A percentile compares a stretch with the other conserved stretches of the same genome.
phyloP scores from a whole-genome alignment of 2,113 vertebrate species.

The Nansenia antarctica region DNA sequence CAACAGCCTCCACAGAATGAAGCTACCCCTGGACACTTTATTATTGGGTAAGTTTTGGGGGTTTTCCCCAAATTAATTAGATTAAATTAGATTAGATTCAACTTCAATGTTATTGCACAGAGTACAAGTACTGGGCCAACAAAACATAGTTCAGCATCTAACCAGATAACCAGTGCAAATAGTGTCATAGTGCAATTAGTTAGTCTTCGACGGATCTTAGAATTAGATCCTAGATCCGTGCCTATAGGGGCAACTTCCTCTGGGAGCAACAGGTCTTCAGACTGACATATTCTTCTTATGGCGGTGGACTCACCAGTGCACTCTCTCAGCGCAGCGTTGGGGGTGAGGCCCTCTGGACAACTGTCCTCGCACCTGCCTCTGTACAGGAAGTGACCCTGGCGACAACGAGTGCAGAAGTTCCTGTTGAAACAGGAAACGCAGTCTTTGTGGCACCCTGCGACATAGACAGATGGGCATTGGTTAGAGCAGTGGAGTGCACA shows the following conservation, averaged over 20 bases:
- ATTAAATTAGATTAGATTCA: no score
- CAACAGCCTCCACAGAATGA: no score
- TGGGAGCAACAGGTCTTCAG: no score
- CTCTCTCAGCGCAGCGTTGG: conserved; percentile 82
- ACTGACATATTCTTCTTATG: no score
- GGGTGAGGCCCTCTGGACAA: conserved; percentile 84
- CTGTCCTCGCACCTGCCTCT: conserved; percentile 87
- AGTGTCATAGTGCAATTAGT: not conserved
- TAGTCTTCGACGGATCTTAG: not conserved
- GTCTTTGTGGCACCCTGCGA: conserved; percentile 89
- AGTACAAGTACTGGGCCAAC: no score
- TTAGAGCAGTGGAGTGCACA: not conserved
- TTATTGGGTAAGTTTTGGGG: no score
- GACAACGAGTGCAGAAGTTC: conserved; percentile 92
- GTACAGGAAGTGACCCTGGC: conserved; percentile 85
- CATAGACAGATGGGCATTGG: conserved; percentile 18
- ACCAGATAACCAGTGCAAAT: not conserved
- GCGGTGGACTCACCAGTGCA: conserved; percentile 64
- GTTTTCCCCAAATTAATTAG: no score
- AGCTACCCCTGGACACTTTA: no score
- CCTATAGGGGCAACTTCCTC: no score
- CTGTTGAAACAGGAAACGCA: conserved; percentile 91
- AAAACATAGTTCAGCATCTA: no score
- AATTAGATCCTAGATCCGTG: no score
- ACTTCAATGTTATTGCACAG: no score